Percentiles rank a stretch among this genome's conserved stretches.
These are phyloP conservation scores for Vipera ursinii DNA, from an alignment of 2,797 vertebrate genomes.

Conservation along the genomic window DNA sequence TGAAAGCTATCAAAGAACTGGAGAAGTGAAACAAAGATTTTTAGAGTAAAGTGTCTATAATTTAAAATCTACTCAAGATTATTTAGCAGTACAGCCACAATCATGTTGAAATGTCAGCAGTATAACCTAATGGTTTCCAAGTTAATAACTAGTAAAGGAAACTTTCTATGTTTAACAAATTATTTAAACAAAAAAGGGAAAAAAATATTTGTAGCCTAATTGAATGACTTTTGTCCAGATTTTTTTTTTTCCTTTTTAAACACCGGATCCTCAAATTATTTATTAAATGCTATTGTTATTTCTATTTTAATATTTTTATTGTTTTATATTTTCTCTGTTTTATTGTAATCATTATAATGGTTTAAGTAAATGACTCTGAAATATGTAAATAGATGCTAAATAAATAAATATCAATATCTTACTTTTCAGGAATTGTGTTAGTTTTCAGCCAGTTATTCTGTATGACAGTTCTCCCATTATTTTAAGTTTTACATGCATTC, in stretches of 20 bases:
- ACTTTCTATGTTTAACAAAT: neutral
- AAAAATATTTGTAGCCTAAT: neutral
- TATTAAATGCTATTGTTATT: neutral
- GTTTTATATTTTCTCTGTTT: neutral
- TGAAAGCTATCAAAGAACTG: slow-evolving; percentile 46
- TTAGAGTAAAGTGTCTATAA: neutral
- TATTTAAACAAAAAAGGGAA: neutral
- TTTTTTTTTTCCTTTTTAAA: neutral
- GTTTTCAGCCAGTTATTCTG: too few relatives aligned
- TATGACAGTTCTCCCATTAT: neutral
- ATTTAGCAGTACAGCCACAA: neutral
- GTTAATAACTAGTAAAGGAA: neutral
- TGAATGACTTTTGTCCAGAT: neutral
- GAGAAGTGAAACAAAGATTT: slow-evolving; percentile 38
- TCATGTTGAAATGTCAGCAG: neutral
- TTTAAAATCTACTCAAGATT: neutral
- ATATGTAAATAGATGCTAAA: neutral
- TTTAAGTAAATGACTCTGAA: neutral
- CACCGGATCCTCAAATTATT: neutral
- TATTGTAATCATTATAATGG: neutral
- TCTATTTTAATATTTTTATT: neutral
- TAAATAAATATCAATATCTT: neutral
- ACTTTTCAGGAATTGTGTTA: neutral
- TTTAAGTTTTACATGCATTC: neutral
- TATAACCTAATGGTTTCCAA: neutral